Evolutionary conservation across 2,797 vertebrate genomes (phyloP).

Genomic region (Poecilia wingei): DNA sequence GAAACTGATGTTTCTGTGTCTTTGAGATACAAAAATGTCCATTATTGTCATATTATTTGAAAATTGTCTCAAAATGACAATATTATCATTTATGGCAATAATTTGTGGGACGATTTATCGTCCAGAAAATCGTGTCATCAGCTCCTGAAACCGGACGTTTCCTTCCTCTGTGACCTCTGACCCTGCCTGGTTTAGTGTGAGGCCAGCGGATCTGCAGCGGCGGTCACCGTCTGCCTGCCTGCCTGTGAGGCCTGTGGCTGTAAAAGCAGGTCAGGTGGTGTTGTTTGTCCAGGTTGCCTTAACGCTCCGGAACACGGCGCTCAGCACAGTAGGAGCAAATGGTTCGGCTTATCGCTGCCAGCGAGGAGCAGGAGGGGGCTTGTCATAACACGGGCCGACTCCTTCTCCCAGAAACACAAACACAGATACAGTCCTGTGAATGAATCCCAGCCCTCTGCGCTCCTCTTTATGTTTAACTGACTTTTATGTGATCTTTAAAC

Average conservation of each 20-base stretch:
- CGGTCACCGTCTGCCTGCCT: conserved; percentile 11
- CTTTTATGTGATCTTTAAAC: background rate
- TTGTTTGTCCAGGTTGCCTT: conserved; percentile 73
- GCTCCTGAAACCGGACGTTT: background rate
- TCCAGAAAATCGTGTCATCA: background rate
- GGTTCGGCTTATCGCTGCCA: conserved; percentile 19
- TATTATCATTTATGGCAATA: too few species aligned
- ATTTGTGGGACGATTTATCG: too few species aligned
- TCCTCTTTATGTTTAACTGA: background rate
- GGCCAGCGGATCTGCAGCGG: conserved; percentile 14
- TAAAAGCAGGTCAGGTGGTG: background rate
- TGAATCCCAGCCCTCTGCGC: background rate
- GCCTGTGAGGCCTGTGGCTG: background rate
- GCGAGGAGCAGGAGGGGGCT: background rate
- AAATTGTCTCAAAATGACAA: too few species aligned
- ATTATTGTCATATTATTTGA: too few species aligned
- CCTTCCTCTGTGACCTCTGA: conserved; percentile 27
- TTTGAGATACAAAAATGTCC: too few species aligned
- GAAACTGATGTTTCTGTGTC: too few species aligned
- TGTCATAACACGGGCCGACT: background rate
- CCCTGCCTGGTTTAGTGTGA: background rate
- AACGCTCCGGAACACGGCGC: conserved; percentile 68
- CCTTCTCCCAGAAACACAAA: background rate
- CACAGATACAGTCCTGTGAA: conserved; percentile 1
- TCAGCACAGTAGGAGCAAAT: conserved; percentile 77